Conservation (phyloP, 2,797 vertebrate genomes). For the Agapornis canus region DNA sequence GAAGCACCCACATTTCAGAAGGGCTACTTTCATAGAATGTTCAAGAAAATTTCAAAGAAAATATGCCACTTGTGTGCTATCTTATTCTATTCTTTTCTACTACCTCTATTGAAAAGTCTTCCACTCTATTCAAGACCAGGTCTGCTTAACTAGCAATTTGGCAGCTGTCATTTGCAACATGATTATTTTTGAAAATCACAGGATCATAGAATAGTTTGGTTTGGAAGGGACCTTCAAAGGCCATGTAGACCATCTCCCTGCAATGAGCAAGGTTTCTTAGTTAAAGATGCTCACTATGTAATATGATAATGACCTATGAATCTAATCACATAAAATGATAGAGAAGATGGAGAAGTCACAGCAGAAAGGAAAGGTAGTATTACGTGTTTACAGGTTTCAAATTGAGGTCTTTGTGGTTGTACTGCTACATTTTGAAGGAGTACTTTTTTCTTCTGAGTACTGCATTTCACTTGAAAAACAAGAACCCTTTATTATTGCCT, state of each 20-base stretch:
- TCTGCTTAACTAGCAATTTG: background rate
- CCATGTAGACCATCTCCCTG: background rate
- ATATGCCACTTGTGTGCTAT: background rate
- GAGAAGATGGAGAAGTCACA: background rate
- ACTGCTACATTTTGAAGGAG: background rate
- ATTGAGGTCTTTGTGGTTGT: background rate
- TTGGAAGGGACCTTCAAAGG: background rate
- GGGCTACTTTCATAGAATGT: background rate
- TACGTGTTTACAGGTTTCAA: background rate
- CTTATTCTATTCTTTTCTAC: background rate
- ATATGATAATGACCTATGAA: background rate
- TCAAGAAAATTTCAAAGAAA: background rate
- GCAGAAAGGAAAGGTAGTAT: background rate
- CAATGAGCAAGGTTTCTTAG: background rate
- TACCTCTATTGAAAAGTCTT: background rate
- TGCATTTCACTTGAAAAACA: background rate
- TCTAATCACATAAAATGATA: background rate
- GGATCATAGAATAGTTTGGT: background rate
- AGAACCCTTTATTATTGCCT: background rate
- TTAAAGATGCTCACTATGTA: background rate
- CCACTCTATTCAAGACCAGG: background rate
- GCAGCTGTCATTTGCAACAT: background rate
- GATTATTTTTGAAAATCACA: background rate
- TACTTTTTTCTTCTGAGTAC: background rate
- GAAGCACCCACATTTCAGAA: background rate